phyloP scores from a whole-genome alignment of 2,888 invertebrate genomes.

The Cantharis lateralis region DNA sequence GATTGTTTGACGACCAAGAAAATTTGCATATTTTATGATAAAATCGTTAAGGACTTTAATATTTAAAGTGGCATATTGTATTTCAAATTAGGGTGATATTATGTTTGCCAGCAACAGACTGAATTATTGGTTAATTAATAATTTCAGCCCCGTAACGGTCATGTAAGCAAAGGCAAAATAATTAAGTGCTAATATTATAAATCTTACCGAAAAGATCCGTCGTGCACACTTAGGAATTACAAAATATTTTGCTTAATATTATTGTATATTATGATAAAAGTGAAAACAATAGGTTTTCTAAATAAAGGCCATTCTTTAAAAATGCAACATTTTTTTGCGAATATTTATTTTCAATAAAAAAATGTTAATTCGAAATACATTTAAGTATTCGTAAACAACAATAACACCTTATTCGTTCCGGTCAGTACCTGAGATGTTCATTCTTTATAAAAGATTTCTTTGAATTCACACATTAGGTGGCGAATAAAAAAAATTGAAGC shows the following conservation, averaged over 20 bases:
- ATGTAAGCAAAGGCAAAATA: not conserved
- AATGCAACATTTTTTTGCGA: not conserved
- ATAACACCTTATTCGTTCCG: not conserved
- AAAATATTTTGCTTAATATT: not conserved
- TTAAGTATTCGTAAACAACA: not conserved
- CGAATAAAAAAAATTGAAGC: not conserved
- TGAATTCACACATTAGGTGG: conserved; percentile 4
- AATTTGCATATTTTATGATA: too few relatives aligned
- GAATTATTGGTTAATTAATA: not conserved
- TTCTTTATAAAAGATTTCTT: conserved; percentile 9
- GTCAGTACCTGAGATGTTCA: conserved; percentile 2
- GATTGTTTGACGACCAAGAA: too few relatives aligned
- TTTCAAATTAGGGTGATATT: not conserved
- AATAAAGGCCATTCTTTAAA: not conserved
- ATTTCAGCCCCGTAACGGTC: too few relatives aligned
- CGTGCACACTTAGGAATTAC: not conserved
- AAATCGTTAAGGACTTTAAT: too few relatives aligned
- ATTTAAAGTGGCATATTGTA: too few relatives aligned
- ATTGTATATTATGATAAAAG: not conserved
- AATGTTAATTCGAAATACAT: not conserved
- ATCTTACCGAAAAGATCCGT: not conserved
- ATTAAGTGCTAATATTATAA: not conserved
- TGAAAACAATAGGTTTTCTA: not conserved
- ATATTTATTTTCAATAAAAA: not conserved
- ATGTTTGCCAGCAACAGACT: not conserved